phyloP scores from a whole-genome alignment of 2,888 invertebrate genomes.

The Phorcus lineatus region DNA sequence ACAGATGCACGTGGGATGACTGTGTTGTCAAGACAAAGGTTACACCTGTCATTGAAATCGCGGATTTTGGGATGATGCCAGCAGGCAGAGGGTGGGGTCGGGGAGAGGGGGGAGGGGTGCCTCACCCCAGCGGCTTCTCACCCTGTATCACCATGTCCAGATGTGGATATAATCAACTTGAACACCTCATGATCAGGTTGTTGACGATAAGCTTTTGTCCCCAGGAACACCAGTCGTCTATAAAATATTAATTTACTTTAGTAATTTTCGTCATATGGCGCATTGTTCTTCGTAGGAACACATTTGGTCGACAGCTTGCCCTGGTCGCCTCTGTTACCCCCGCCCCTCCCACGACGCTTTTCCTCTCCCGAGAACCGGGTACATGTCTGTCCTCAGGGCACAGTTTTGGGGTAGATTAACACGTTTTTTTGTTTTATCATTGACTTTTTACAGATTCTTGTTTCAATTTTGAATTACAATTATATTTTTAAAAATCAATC shows the following conservation, averaged over 20 bases:
- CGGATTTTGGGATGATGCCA: no score
- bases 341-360: no score
- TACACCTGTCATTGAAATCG: neutral
- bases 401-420: no score
- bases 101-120: neutral
- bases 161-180: neutral
- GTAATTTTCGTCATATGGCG: neutral
- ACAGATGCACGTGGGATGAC: no score
- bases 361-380: neutral
- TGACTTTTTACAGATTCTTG: no score
- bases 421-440: no score
- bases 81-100: no score
- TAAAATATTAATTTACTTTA: neutral
- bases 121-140: neutral
- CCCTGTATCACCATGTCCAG: neutral
- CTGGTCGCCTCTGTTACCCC: neutral
- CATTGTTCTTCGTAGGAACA: neutral
- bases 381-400: no score
- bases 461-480: no score
- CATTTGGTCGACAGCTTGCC: conserved; percentile 1
- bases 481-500: no score
- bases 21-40: neutral
- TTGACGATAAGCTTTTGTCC: neutral
- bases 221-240: neutral
- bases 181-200: neutral